Conservation (phyloP, 2,888 invertebrate species). For the Drosophila planitibia region DNA sequence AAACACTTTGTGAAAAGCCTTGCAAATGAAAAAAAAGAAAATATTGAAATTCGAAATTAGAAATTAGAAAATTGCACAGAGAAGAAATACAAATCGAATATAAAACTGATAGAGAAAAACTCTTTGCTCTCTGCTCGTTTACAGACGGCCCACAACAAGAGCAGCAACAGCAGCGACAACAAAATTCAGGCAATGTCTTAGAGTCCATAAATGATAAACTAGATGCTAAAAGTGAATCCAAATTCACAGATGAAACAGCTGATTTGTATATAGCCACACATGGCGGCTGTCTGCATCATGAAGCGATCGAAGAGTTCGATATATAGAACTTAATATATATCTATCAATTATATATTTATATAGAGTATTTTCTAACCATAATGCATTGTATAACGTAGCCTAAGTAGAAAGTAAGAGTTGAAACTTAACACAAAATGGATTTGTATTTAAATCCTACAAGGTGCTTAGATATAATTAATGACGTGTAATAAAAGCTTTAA, state of each 20-base stretch:
- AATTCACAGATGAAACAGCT: constrained; percentile 60
- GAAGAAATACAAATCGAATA: constrained; percentile 21
- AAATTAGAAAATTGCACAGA: constrained; percentile 4
- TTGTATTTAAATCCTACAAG: constrained; percentile 31
- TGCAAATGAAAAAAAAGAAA: constrained; percentile 13
- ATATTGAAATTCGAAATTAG: constrained; percentile 10
- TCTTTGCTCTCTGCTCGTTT: constrained; percentile 72
- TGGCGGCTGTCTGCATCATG: constrained; percentile 78
- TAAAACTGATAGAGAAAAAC: constrained; percentile 67
- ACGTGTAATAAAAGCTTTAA: constrained; percentile 66
- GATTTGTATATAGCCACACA: constrained; percentile 78
- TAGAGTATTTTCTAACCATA: constrained; percentile 41
- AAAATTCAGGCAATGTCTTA: constrained; percentile 45
- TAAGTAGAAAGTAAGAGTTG: constrained; percentile 52
- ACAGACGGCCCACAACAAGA: constrained; percentile 60
- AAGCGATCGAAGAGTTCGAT: constrained; percentile 64
- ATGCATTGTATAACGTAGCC: constrained; percentile 62
- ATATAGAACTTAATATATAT: constrained; percentile 44
- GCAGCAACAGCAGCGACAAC: constrained; percentile 35
- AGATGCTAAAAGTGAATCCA: constrained; percentile 51
- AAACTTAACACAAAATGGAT: constrained; percentile 53
- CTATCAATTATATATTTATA: constrained; percentile 26
- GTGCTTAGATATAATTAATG: constrained; percentile 60
- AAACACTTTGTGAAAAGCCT: constrained; percentile 25
- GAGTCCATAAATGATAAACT: constrained; percentile 47